Percentiles rank a stretch among this genome's conserved stretches.
Evolutionary conservation across 2,797 vertebrate species (phyloP).

Genomic region (Microhierax caerulescens): DNA sequence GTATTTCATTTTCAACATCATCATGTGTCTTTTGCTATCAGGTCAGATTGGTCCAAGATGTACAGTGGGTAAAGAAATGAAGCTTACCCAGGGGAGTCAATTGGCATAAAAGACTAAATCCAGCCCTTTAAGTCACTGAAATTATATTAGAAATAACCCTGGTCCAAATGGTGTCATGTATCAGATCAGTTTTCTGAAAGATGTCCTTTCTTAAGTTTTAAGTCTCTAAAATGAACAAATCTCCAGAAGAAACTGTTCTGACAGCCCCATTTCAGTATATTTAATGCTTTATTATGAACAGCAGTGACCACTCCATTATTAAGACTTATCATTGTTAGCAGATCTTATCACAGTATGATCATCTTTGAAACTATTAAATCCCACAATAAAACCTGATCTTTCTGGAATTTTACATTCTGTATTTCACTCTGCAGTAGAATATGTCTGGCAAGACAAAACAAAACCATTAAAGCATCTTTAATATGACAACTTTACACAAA

Average conservation of each 20-base stretch:
- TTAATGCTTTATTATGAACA: conserved; percentile 40
- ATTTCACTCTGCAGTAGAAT: neutral
- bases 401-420: neutral
- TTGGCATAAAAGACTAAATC: conserved; percentile 51
- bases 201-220: conserved; percentile 35
- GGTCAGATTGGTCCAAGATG: conserved; percentile 46
- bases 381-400: neutral
- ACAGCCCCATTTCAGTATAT: conserved; percentile 17
- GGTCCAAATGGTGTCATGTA: conserved; percentile 27
- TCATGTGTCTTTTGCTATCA: conserved; percentile 64
- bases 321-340: neutral
- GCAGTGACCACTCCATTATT: conserved; percentile 44
- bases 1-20: conserved; percentile 61
- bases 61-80: conserved; percentile 47
- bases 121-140: conserved; percentile 24
- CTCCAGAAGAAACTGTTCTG: conserved; percentile 23
- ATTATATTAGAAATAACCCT: conserved; percentile 43
- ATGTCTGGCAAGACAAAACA: conserved; percentile 28
- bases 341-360: conserved; percentile 4
- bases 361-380: conserved; percentile 29
- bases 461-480: conserved; percentile 19
- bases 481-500: conserved; percentile 34
- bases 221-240: conserved; percentile 22
- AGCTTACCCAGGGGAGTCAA: conserved; percentile 55
- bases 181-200: conserved; percentile 30